Conservation (phyloP, 2,888 invertebrate genomes). For the Polyommatus iphigenia region DNA sequence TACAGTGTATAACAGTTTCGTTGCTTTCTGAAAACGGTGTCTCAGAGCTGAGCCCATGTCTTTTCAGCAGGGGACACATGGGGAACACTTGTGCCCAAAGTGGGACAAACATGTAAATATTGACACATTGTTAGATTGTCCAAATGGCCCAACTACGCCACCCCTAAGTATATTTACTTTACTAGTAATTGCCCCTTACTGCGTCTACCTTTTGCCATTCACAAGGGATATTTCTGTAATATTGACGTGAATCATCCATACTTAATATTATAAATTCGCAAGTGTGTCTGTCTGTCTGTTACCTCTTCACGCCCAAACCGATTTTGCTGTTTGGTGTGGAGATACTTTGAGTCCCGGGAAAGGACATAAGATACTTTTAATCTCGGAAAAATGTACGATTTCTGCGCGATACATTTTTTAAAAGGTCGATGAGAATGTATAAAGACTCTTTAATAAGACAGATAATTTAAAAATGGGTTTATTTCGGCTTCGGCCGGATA, state of each 20-base stretch:
- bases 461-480: too few species aligned
- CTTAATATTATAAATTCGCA: too few species aligned
- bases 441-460: too few species aligned
- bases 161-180: constrained; percentile 12
- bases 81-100: not conserved
- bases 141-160: not conserved
- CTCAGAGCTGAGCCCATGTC: not conserved
- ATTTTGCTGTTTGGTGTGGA: not conserved
- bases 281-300: too few species aligned
- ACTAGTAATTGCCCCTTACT: constrained; percentile 9
- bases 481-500: too few species aligned
- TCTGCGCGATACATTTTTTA: not conserved
- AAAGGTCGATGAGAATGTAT: too few species aligned
- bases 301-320: not conserved
- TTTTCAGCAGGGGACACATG: not conserved
- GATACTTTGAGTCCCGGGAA: not conserved
- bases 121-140: constrained; percentile 13
- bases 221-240: not conserved
- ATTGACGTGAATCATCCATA: not conserved
- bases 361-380: too few species aligned
- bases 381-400: not conserved
- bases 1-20: too few species aligned
- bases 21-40: not conserved
- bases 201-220: not conserved
- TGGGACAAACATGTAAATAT: not conserved